Percentiles rank a stretch among this genome's conserved stretches.
phyloP scores from a whole-genome alignment of 2,797 vertebrate genomes.

The Gouania willdenowi region DNA sequence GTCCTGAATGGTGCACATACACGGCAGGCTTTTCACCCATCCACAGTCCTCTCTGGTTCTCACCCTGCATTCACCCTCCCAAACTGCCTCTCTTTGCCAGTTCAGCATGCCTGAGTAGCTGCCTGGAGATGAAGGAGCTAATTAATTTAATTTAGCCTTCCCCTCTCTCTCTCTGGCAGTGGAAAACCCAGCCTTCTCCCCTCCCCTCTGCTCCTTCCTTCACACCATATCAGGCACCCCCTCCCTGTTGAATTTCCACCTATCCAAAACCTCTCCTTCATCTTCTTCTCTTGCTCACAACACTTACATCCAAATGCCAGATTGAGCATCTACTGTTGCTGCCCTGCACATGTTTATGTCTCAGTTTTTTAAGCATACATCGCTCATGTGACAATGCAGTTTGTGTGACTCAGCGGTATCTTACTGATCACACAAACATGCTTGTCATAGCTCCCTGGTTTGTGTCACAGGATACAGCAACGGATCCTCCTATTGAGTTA shows the following conservation, averaged over 20 bases:
- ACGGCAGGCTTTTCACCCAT: conserved; percentile 69
- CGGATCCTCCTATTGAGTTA: conserved; percentile 22
- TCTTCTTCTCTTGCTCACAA: conserved; percentile 20
- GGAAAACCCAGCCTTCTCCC: conserved; percentile 69
- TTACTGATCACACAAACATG: conserved; percentile 31
- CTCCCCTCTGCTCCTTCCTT: conserved; percentile 20
- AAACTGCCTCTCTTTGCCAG: conserved; percentile 51
- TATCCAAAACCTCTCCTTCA: conserved; percentile 55
- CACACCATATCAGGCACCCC: conserved; percentile 67
- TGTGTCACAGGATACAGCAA: conserved; percentile 42
- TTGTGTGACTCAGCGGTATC: conserved; percentile 47
- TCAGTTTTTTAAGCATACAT: too few species aligned
- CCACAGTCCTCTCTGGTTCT: conserved; percentile 43
- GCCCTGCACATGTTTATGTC: too few species aligned
- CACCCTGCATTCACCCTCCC: conserved; percentile 12
- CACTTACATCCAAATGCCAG: too few species aligned
- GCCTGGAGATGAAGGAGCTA: conserved; percentile 82
- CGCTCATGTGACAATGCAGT: conserved; percentile 4
- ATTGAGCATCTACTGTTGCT: too few species aligned
- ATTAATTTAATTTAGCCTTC: conserved; percentile 83
- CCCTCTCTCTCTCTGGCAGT: conserved; percentile 68
- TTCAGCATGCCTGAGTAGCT: conserved; percentile 77
- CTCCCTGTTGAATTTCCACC: conserved; percentile 81
- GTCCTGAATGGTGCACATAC: conserved; percentile 67
- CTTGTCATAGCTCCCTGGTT: conserved; percentile 20